A percentile compares a stretch with the other conserved stretches of the same genome.
These are phyloP conservation scores for Lates calcarifer DNA, from an alignment of 2,113 vertebrate species.

Conservation along the genomic window DNA sequence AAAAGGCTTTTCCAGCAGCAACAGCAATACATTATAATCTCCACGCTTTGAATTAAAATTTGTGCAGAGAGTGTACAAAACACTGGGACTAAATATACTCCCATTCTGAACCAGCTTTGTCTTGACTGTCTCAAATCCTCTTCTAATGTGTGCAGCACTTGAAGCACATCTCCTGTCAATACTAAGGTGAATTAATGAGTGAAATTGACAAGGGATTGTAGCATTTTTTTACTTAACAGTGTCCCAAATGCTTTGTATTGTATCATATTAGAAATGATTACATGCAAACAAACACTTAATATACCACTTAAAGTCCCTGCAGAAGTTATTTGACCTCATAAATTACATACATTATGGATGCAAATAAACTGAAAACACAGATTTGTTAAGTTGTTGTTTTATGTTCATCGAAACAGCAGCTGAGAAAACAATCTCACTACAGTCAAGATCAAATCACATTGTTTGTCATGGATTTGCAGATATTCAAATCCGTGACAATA, in stretches of 20 bases:
- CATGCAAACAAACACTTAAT: not conserved
- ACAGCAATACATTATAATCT: not conserved
- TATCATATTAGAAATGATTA: not conserved
- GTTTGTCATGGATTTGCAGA: too few species aligned
- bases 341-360: not conserved
- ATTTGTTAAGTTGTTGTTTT: too few species aligned
- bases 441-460: too few species aligned
- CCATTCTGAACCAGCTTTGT: not conserved
- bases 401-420: too few species aligned
- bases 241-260: not conserved
- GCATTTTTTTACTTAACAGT: not conserved
- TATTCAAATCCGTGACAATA: too few species aligned
- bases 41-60: constrained; percentile 10
- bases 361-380: not conserved
- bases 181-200: not conserved
- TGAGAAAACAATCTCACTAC: too few species aligned
- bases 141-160: not conserved
- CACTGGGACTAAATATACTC: not conserved
- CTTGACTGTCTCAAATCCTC: not conserved
- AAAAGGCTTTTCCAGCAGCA: constrained; percentile 30
- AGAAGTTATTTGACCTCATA: not conserved
- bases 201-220: not conserved
- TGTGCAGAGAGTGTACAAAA: not conserved
- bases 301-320: not conserved
- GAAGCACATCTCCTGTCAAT: not conserved